phyloP scores from a whole-genome alignment of 2,888 invertebrate species.

The Mechanitis mazaeus region DNA sequence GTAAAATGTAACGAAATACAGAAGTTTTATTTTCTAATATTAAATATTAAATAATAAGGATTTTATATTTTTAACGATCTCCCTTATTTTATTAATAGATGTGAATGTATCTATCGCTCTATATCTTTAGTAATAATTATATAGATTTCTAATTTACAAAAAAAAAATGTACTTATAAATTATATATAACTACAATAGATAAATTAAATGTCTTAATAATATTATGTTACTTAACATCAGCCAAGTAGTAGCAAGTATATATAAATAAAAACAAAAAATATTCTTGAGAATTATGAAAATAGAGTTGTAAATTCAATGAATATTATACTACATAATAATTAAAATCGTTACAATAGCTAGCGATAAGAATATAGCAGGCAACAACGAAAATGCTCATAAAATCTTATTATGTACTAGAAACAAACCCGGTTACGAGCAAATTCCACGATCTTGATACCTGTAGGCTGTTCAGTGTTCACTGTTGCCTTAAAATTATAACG shows the following conservation, averaged over 20 bases:
- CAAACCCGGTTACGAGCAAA: not conserved
- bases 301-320: constrained; percentile 7
- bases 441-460: too few relatives aligned
- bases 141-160: too few relatives aligned
- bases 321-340: constrained; percentile 15
- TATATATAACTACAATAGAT: not conserved
- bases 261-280: not conserved
- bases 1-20: too few relatives aligned
- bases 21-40: too few relatives aligned
- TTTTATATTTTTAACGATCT: too few relatives aligned
- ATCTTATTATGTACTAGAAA: constrained; percentile 1
- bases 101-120: too few relatives aligned
- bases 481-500: too few relatives aligned
- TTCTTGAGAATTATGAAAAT: not conserved
- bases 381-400: constrained; percentile 17
- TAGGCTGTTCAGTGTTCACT: too few relatives aligned
- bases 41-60: too few relatives aligned
- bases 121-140: too few relatives aligned
- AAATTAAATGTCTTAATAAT: constrained; percentile 1
- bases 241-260: not conserved
- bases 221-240: not conserved
- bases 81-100: too few relatives aligned
- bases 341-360: constrained; percentile 22
- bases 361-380: constrained; percentile 19
- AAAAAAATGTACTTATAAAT: too few relatives aligned